Evolutionary conservation across 2,113 vertebrate genomes (phyloP).

Genomic region (Corythoichthys intestinalis): DNA sequence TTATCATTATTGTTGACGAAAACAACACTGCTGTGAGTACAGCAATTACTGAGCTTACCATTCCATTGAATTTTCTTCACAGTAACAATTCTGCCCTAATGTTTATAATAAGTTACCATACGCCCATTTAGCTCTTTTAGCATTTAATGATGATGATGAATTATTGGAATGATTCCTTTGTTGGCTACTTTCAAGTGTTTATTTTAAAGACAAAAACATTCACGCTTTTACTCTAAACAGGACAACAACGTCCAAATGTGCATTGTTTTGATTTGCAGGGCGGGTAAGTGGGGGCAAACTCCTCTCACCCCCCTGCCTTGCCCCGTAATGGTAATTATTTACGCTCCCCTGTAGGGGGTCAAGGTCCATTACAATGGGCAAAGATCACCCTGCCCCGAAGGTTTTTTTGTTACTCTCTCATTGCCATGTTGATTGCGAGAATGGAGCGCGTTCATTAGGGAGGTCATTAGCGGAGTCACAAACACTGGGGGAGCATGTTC

Average conservation of each 20-base stretch:
- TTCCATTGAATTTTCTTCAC: no score
- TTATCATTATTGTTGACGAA: no score
- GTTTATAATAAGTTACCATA: no score
- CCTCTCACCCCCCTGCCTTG: not conserved
- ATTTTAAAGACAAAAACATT: not conserved
- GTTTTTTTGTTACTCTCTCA: constrained; percentile 29
- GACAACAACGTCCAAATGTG: not conserved
- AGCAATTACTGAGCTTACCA: no score
- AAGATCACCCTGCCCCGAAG: constrained; percentile 41
- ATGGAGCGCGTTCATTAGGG: constrained; percentile 49
- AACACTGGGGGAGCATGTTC: constrained; percentile 40
- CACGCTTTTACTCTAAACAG: not conserved
- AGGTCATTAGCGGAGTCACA: constrained; percentile 58
- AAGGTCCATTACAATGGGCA: constrained; percentile 56
- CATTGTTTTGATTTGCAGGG: constrained; percentile 4
- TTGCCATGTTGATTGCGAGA: constrained; percentile 51
- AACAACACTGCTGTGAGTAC: no score
- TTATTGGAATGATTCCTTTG: no score
- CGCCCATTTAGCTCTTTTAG: no score
- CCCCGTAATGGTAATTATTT: constrained; percentile 25
- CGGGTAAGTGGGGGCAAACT: constrained; percentile 20
- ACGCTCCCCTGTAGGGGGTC: constrained; percentile 36
- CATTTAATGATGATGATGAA: no score
- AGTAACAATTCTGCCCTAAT: no score
- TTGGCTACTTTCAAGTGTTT: no score